phyloP scores from a whole-genome alignment of 2,888 invertebrate species.

The Dimorphilus gyrociliatus region DNA sequence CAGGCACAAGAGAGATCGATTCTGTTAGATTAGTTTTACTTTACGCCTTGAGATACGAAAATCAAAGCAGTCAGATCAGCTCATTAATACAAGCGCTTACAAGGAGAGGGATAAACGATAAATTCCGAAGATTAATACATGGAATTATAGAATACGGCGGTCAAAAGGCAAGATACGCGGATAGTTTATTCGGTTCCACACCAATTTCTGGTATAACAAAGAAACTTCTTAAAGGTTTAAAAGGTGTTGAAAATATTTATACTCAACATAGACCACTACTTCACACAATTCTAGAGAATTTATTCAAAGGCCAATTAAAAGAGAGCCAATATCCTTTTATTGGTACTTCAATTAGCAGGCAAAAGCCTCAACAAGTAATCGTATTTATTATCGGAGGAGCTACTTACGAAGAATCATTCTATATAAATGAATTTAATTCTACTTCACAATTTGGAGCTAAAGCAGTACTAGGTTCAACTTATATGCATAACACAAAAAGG shows the following conservation, averaged over 20 bases:
- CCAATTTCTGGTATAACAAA: conserved; percentile 81
- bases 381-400: conserved; percentile 89
- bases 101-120: conserved; percentile 53
- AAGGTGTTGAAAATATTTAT: conserved; percentile 96
- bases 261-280: conserved; percentile 92
- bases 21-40: conserved; percentile 71
- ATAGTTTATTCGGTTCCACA: conserved; percentile 65
- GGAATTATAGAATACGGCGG: conserved; percentile 68
- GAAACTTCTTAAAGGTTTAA: conserved; percentile 52
- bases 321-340: conserved; percentile 69
- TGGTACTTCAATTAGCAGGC: too few species aligned
- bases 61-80: conserved; percentile 58
- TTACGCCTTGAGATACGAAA: conserved; percentile 83
- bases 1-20: conserved; percentile 59
- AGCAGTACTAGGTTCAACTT: conserved; percentile 75
- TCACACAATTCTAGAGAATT: conserved; percentile 69
- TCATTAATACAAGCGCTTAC: conserved; percentile 58
- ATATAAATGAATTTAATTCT: conserved; percentile 59
- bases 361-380: conserved; percentile 81
- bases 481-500: conserved; percentile 55
- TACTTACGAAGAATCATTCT: conserved; percentile 83
- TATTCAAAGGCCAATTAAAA: conserved; percentile 72
- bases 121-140: conserved; percentile 42
- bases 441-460: conserved; percentile 51
- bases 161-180: conserved; percentile 56